Evolutionary conservation across 2,113 vertebrate species (phyloP).

Genomic region (Hucho hucho): DNA sequence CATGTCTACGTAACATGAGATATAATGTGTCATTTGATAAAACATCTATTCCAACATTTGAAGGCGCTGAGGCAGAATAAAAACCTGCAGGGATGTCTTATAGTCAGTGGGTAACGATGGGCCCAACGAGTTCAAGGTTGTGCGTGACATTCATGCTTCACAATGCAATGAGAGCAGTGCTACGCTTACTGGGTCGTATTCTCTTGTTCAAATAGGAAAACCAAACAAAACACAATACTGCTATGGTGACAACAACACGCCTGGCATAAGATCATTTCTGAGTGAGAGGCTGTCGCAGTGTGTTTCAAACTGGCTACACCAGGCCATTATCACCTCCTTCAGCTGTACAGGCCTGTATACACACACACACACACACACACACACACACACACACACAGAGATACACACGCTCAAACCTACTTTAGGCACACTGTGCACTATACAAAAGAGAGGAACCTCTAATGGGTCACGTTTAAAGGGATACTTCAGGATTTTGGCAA

Average conservation of each 20-base stretch:
- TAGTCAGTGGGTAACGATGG: slow-evolving; percentile 21
- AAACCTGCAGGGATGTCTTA: slow-evolving; percentile 15
- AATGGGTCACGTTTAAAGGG: too few relatives aligned
- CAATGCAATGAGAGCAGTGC: slow-evolving; percentile 16
- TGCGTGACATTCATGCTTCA: slow-evolving; percentile 15
- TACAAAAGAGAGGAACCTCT: not conserved
- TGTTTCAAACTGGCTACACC: slow-evolving; percentile 49
- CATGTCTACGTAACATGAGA: slow-evolving; percentile 14
- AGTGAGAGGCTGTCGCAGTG: slow-evolving; percentile 64
- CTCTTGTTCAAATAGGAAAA: slow-evolving; percentile 29
- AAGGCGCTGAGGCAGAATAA: slow-evolving; percentile 23
- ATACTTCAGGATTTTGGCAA: too few relatives aligned
- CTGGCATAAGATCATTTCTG: slow-evolving; percentile 48
- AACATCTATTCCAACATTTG: slow-evolving; percentile 26
- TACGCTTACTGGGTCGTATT: slow-evolving; percentile 13
- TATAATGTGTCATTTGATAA: not conserved
- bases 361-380: not conserved
- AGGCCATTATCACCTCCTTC: slow-evolving; percentile 64
- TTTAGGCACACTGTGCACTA: too few relatives aligned
- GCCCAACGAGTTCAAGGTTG: slow-evolving; percentile 43
- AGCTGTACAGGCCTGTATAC: slow-evolving; percentile 49
- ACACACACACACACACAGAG: not conserved
- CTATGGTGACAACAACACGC: slow-evolving; percentile 45
- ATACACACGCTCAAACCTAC: not conserved
- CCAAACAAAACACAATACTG: slow-evolving; percentile 41